Conservation (phyloP, 2,113 vertebrate genomes). For the Microtus richardsoni region DNA sequence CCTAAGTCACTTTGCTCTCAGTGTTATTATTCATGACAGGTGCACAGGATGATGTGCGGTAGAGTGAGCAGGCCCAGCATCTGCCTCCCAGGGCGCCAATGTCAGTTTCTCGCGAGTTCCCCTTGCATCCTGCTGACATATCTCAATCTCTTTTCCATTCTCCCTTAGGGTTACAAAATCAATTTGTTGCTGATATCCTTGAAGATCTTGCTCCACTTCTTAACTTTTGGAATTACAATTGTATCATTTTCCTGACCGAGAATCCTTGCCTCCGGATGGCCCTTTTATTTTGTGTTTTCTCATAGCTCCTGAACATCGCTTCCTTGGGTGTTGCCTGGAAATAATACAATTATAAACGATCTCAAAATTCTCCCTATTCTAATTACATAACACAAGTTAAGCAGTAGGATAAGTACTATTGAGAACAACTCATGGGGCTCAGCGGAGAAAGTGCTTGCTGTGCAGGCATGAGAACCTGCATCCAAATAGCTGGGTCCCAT, state of each 20-base stretch:
- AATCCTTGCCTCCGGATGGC: background rate
- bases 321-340: constrained; percentile 16
- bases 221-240: constrained; percentile 78
- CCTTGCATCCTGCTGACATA: constrained; percentile 73
- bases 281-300: constrained; percentile 38
- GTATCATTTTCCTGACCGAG: constrained; percentile 55
- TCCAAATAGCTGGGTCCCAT: too few species aligned
- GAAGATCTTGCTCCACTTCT: constrained; percentile 72
- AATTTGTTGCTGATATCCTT: constrained; percentile 79
- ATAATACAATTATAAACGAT: background rate
- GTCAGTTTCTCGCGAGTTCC: constrained; percentile 55
- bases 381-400: constrained; percentile 40
- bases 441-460: too few species aligned
- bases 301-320: background rate
- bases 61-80: constrained; percentile 64
- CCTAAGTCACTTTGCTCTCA: constrained; percentile 74
- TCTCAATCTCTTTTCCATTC: constrained; percentile 77
- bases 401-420: constrained; percentile 1
- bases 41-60: constrained; percentile 10
- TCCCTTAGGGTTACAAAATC: constrained; percentile 79
- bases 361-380: background rate
- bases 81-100: constrained; percentile 60
- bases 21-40: constrained; percentile 67
- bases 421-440: constrained; percentile 1
- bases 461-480: too few species aligned